These are phyloP conservation scores for Encarsia formosa DNA, from an alignment of 2,888 invertebrate genomes.

Conservation along the genomic window DNA sequence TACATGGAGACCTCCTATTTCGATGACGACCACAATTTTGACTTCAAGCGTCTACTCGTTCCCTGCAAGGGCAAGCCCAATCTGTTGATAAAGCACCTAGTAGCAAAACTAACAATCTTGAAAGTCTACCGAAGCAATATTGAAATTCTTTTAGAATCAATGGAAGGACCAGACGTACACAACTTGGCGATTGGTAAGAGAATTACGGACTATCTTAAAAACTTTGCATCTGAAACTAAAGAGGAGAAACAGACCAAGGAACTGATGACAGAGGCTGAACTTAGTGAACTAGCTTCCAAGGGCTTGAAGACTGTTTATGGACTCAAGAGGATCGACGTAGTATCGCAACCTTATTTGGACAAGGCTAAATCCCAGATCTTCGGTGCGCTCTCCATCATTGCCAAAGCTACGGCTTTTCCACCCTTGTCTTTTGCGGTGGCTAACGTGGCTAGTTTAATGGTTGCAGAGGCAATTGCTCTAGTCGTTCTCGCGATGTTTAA, in stretches of 20 bases:
- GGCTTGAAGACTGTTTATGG: slow-evolving; percentile 18
- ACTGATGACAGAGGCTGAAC: slow-evolving; percentile 17
- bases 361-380: slow-evolving; percentile 18
- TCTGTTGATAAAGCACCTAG: slow-evolving; percentile 16
- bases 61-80: slow-evolving; percentile 4
- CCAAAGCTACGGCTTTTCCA: slow-evolving; percentile 18
- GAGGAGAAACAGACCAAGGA: slow-evolving; percentile 24
- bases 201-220: slow-evolving; percentile 23
- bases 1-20: slow-evolving; percentile 18
- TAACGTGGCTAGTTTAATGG: slow-evolving; percentile 16
- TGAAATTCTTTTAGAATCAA: slow-evolving; percentile 15
- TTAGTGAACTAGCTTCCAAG: slow-evolving; percentile 15
- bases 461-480: slow-evolving; percentile 14
- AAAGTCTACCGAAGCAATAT: slow-evolving; percentile 16
- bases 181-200: slow-evolving; percentile 9
- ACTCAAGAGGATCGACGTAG: slow-evolving; percentile 7
- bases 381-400: slow-evolving; percentile 10
- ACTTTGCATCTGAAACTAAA: slow-evolving; percentile 21
- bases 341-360: neutral
- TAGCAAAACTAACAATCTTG: slow-evolving; percentile 17
- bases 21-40: slow-evolving; percentile 14
- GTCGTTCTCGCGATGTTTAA: slow-evolving; percentile 17
- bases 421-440: slow-evolving; percentile 20
- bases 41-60: slow-evolving; percentile 16
- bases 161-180: slow-evolving; percentile 15